A percentile compares a stretch with the other conserved stretches of the same genome.
phyloP scores from a whole-genome alignment of 2,113 vertebrate species.

The Vimba vimba region DNA sequence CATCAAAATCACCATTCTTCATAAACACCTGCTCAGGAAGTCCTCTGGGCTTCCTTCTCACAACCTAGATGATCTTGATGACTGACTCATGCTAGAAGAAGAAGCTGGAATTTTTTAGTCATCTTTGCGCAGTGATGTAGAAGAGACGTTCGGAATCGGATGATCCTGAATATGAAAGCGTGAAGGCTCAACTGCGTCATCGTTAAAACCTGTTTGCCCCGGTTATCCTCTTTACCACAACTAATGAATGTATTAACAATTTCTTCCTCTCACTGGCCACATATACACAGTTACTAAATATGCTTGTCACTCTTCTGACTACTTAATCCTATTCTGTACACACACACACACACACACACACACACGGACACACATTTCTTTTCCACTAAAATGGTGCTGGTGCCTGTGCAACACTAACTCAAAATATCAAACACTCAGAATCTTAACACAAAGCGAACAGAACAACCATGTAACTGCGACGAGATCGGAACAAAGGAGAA shows the following conservation, averaged over 20 bases:
- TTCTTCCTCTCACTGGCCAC: constrained; percentile 12
- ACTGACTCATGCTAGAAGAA: constrained; percentile 49
- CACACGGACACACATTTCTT: neutral
- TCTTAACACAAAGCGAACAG: no score
- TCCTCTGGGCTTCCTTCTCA: constrained; percentile 66
- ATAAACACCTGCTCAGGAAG: constrained; percentile 72
- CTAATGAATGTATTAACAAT: constrained; percentile 4
- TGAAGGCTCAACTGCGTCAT: neutral
- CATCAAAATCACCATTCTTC: constrained; percentile 73
- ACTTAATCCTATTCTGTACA: constrained; percentile 13
- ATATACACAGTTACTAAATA: constrained; percentile 10
- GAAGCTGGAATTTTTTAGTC: constrained; percentile 34
- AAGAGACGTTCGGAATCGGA: constrained; percentile 1
- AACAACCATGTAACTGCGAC: no score
- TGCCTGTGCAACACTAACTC: neutral
- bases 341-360: no score
- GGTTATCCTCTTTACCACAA: constrained; percentile 29
- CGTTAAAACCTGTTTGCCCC: neutral
- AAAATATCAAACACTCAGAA: no score
- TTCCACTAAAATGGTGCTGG: neutral
- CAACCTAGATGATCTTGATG: constrained; percentile 46
- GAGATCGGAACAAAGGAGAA: no score
- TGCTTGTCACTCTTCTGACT: constrained; percentile 8
- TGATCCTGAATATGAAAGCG: constrained; percentile 3
- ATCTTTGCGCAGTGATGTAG: constrained; percentile 21